Evolutionary conservation across 2,797 vertebrate species (phyloP), one percentile per base, ranked within the genome.

Genomic region (Paratrypauchen microcephalus): DNA sequence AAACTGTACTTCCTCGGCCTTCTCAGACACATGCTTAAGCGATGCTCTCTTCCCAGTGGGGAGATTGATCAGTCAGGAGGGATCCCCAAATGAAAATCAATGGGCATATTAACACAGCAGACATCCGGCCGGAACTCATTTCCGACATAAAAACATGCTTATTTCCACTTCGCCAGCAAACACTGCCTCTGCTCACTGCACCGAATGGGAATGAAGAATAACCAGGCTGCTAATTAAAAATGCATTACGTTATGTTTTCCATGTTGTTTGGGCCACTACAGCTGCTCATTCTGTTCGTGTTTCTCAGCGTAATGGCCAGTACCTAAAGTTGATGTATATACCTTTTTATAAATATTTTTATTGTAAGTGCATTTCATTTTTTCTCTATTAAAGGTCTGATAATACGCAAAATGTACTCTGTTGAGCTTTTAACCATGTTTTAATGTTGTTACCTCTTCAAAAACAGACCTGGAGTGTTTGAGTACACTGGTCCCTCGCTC

Each of bases 1-100:
- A 45, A 45, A 45, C 55, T 24, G 55, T 24, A 30, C 6, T 21
- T 58, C 26, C 15, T 9, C 32, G 32, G 32, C 32, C 32, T 36
- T 9, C 1, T 9, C 69, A 79, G 84, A 78, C 72, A 26, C 50
- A 76, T 62, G 71, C 32, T 61, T 28, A 61, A 60, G 71, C 65
- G 36, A 69, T 69, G 59, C 66, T 41, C n/a, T 58, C 69, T 63
- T 1, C 65, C 3, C 82, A 74, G 69, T 75, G 62, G 69, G 45
- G 70, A 73, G 70, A 78, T 73, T 77, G 77, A 83, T 87, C 80
- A 80, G 77, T 73, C 77, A 78, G 74, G 77, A 77, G 77, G 73
- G 66, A 66, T 68, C 68, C 63, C 77, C 72, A 76, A 87, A 83
- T 69, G 65, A 84, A 77, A 82, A 88, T 86, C 72, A 0, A 83